Evolutionary conservation across 2,888 invertebrate species (phyloP).

Genomic region (Dermolepida albohirtum): DNA sequence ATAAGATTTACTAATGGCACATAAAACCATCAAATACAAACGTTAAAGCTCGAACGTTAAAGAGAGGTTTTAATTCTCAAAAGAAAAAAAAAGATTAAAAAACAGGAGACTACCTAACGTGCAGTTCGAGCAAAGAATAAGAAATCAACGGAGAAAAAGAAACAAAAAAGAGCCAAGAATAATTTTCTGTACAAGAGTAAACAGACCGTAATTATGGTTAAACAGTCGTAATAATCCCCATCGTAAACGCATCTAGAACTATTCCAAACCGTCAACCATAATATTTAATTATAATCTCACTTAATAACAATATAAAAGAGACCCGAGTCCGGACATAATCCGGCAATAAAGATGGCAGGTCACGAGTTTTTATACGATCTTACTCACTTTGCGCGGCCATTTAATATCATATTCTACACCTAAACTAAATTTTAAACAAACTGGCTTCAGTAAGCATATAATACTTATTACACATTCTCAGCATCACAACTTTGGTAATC

Average conservation of each 20-base stretch:
- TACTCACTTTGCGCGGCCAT: constrained; percentile 16
- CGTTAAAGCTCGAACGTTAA: background rate
- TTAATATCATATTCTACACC: constrained; percentile 4
- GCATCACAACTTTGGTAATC: too few relatives aligned
- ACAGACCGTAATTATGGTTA: constrained; percentile 42
- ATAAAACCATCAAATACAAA: constrained; percentile 19
- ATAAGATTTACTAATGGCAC: constrained; percentile 30
- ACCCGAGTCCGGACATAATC: constrained; percentile 31
- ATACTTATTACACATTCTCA: background rate
- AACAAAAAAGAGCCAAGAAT: constrained; percentile 1
- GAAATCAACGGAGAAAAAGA: background rate
- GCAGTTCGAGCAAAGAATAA: background rate
- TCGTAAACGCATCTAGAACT: constrained; percentile 33
- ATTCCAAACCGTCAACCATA: constrained; percentile 31
- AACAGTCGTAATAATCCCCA: constrained; percentile 37
- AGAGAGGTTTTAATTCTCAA: constrained; percentile 5
- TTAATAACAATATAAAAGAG: constrained; percentile 41
- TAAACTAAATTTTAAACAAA: constrained; percentile 25
- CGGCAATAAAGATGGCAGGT: constrained; percentile 40
- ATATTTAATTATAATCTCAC: constrained; percentile 41
- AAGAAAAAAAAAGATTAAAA: background rate
- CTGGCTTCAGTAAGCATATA: background rate
- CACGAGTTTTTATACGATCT: constrained; percentile 22
- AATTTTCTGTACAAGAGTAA: constrained; percentile 42
- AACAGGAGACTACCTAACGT: background rate